phyloP scores from a whole-genome alignment of 2,888 invertebrate species.

The Drosophila tripunctata region DNA sequence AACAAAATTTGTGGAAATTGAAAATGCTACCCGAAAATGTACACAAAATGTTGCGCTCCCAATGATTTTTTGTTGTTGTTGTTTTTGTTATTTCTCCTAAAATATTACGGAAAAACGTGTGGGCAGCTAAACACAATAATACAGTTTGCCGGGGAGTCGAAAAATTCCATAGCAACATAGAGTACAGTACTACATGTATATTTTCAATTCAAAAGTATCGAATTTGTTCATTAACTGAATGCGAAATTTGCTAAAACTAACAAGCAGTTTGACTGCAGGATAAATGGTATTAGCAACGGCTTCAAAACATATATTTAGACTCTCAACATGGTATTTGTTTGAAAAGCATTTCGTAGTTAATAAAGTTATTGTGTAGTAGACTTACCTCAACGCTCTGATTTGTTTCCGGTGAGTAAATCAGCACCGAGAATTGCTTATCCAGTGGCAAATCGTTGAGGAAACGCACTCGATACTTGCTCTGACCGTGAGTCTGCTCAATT shows the following conservation, averaged over 20 bases:
- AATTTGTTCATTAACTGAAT: neutral
- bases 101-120: constrained; percentile 47
- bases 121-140: constrained; percentile 17
- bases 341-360: neutral
- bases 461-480: constrained; percentile 81
- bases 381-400: constrained; percentile 83
- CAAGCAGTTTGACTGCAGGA: neutral
- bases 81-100: neutral
- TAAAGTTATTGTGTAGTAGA: neutral
- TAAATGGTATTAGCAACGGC: neutral
- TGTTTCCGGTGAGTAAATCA: constrained; percentile 82
- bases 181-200: neutral
- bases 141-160: neutral
- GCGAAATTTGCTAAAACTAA: neutral
- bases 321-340: too few species aligned
- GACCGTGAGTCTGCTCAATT: constrained; percentile 80
- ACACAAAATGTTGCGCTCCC: constrained; percentile 48
- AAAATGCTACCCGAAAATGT: constrained; percentile 47
- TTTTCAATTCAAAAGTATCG: neutral
- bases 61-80: constrained; percentile 1
- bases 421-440: constrained; percentile 81
- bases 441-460: constrained; percentile 75
- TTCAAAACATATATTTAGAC: too few species aligned
- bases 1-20: constrained; percentile 56
- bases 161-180: neutral